These are phyloP conservation scores for Acronicta alni DNA, from an alignment of 2,888 invertebrate species.

Conservation along the genomic window DNA sequence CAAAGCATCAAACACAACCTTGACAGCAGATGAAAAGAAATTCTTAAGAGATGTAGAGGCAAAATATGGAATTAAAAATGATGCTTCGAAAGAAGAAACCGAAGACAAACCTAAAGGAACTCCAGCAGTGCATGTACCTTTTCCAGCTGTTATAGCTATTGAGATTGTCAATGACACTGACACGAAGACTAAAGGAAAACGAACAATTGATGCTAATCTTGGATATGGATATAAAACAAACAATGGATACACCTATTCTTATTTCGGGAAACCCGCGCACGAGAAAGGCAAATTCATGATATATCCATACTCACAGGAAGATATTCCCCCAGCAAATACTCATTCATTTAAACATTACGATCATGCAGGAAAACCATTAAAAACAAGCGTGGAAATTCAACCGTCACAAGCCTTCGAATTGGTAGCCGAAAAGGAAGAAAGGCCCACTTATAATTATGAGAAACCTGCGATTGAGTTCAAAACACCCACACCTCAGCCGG, in stretches of 20 bases:
- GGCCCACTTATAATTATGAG: slow-evolving; percentile 74
- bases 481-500: slow-evolving; percentile 48
- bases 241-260: slow-evolving; percentile 84
- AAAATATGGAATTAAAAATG: slow-evolving; percentile 82
- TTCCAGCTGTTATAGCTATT: slow-evolving; percentile 90
- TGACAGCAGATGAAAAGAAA: slow-evolving; percentile 82
- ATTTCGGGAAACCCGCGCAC: slow-evolving; percentile 82
- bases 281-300: slow-evolving; percentile 90
- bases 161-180: slow-evolving; percentile 90
- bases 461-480: slow-evolving; percentile 73
- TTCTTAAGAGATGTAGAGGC: slow-evolving; percentile 85
- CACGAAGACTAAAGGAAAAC: slow-evolving; percentile 88
- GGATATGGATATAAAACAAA: slow-evolving; percentile 91
- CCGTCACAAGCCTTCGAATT: slow-evolving; percentile 89
- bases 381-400: slow-evolving; percentile 87
- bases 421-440: slow-evolving; percentile 77
- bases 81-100: slow-evolving; percentile 58
- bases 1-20: slow-evolving; percentile 67
- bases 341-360: slow-evolving; percentile 51
- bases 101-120: slow-evolving; percentile 48
- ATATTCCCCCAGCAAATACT: slow-evolving; percentile 82
- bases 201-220: slow-evolving; percentile 92
- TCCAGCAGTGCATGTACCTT: slow-evolving; percentile 63
- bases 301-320: slow-evolving; percentile 92
- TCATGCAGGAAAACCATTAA: slow-evolving; percentile 60